phyloP scores from a whole-genome alignment of 2,888 invertebrate genomes.

The Malthinus flaveolus region DNA sequence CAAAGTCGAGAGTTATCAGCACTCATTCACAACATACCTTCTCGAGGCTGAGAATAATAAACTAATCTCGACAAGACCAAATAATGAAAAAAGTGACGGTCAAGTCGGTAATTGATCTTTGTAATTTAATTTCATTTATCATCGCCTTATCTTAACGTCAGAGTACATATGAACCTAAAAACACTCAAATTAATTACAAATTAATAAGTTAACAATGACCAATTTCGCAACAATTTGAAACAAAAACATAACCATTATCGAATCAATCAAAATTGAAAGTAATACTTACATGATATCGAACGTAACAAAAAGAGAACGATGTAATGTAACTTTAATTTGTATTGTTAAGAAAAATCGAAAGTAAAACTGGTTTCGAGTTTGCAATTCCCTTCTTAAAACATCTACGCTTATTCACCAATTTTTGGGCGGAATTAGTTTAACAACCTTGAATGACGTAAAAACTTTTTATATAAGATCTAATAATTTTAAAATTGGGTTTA shows the following conservation, averaged over 20 bases:
- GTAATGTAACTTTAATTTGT: neutral
- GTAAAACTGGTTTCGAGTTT: neutral
- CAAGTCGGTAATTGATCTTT: constrained; percentile 1
- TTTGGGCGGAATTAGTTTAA: too few species aligned
- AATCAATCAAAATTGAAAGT: neutral
- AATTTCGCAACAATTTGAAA: neutral
- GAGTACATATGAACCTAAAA: neutral
- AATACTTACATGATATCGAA: neutral
- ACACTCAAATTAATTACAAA: neutral
- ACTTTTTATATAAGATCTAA: neutral
- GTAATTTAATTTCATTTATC: neutral
- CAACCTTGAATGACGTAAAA: too few species aligned
- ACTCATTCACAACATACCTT: neutral
- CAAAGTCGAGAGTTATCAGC: neutral
- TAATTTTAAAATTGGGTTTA: neutral
- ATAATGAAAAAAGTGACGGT: constrained; percentile 1
- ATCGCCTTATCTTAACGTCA: neutral
- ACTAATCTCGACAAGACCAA: neutral
- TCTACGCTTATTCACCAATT: too few species aligned
- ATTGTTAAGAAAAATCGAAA: neutral
- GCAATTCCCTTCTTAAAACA: too few species aligned
- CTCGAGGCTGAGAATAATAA: neutral
- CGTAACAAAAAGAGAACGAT: neutral
- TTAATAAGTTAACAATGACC: neutral
- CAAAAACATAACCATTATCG: constrained; percentile 1